phyloP scores from a whole-genome alignment of 1,140 invertebrate species.

The Drosophila parvula region DNA sequence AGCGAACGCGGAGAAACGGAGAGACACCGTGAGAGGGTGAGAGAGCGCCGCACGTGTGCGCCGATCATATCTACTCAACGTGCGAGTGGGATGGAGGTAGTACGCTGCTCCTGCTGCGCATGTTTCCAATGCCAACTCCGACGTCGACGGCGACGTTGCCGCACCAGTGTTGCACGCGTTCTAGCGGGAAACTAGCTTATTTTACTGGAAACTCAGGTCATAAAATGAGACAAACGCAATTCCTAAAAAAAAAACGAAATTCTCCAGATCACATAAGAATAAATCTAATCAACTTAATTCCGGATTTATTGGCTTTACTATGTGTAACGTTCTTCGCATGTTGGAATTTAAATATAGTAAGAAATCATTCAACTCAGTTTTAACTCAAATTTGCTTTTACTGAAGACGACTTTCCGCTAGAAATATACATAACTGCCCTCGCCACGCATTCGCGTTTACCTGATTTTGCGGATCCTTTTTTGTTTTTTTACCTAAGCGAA shows the following conservation, averaged over 20 bases:
- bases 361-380: too few species aligned
- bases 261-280: background rate
- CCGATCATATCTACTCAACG: slow-evolving; percentile 16
- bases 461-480: slow-evolving; percentile 34
- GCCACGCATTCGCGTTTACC: slow-evolving; percentile 29
- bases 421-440: background rate
- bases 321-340: too few species aligned
- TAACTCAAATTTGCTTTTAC: too few species aligned
- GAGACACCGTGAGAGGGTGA: slow-evolving; percentile 14
- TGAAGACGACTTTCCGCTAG: background rate
- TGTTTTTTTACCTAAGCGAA: slow-evolving; percentile 59
- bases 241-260: background rate
- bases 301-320: too few species aligned
- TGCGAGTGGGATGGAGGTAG: background rate
- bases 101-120: slow-evolving; percentile 6
- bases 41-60: slow-evolving; percentile 47
- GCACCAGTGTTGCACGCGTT: background rate
- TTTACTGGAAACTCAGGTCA: background rate
- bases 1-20: slow-evolving; percentile 8
- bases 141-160: slow-evolving; percentile 15
- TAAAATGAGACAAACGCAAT: background rate
- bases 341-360: too few species aligned
- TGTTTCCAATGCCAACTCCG: slow-evolving; percentile 34
- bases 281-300: too few species aligned
- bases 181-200: background rate